Conservation (phyloP, 2,113 vertebrate species). For the Zapus hudsonius region DNA sequence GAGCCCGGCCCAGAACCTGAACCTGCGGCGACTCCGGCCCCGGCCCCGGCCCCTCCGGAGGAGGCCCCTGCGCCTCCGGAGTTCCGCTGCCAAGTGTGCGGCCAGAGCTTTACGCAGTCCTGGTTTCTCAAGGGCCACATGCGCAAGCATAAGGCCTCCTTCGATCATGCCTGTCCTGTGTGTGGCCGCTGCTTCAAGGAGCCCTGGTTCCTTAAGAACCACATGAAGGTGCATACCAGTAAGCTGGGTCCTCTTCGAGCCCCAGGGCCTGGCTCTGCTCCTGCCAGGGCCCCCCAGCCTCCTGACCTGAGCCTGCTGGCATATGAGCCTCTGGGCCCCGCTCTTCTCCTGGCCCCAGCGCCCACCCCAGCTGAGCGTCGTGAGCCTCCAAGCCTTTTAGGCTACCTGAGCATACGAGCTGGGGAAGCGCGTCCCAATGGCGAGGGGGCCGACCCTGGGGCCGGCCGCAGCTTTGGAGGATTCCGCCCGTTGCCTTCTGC, state of each 20-base stretch:
- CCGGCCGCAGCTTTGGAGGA: conserved; percentile 82
- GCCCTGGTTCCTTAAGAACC: conserved; percentile 97
- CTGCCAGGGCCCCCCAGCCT: conserved; percentile 74
- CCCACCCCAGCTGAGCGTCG: conserved; percentile 78
- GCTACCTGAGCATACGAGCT: conserved; percentile 89
- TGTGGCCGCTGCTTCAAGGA: conserved; percentile 96
- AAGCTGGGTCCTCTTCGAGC: conserved; percentile 88
- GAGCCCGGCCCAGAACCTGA: conserved; percentile 66
- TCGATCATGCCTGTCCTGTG: conserved; percentile 95
- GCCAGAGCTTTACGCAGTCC: conserved; percentile 95
- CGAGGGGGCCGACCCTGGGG: conserved; percentile 91
- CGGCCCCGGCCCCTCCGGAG: conserved; percentile 72
- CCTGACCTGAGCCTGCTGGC: conserved; percentile 84
- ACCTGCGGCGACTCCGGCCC: conserved; percentile 77
- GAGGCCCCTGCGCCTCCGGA: conserved; percentile 81
- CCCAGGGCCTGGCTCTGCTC: conserved; percentile 56
- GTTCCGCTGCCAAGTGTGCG: conserved; percentile 93
- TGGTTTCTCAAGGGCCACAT: conserved; percentile 97
- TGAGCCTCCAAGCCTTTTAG: conserved; percentile 88
- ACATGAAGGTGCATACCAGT: conserved; percentile 97
- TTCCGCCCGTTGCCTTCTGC: conserved; percentile 76
- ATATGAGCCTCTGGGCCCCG: conserved; percentile 91
- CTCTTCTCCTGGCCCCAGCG: conserved; percentile 87
- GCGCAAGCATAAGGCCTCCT: conserved; percentile 96
- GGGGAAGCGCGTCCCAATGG: conserved; percentile 85